A percentile compares a stretch with the other conserved stretches of the same genome.
These are phyloP conservation scores for Phymastichus coffea DNA, from an alignment of 1,140 invertebrate genomes.

Conservation along the genomic window DNA sequence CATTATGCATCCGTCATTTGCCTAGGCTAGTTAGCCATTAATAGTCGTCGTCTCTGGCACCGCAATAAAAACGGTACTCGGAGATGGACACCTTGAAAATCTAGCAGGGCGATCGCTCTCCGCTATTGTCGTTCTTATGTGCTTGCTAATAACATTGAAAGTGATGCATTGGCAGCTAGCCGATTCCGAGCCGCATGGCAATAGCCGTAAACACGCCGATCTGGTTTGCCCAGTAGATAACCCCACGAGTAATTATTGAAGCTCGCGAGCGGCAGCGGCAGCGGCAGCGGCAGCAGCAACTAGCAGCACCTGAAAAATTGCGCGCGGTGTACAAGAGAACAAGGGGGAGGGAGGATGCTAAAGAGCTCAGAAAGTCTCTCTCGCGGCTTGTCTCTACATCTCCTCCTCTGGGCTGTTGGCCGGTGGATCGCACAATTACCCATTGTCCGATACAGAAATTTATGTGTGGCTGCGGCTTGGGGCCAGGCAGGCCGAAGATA, in stretches of 20 bases:
- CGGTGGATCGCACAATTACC: slow-evolving; percentile 58
- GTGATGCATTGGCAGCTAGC: no score
- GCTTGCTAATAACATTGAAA: no score
- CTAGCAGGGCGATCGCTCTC: not conserved
- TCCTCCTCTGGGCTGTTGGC: slow-evolving; percentile 21
- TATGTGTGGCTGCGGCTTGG: slow-evolving; percentile 43
- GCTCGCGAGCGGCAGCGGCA: no score
- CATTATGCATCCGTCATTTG: no score
- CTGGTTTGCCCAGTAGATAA: not conserved
- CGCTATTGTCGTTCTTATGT: no score
- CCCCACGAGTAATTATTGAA: slow-evolving; percentile 3
- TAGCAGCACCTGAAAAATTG: not conserved
- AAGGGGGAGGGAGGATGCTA: slow-evolving; percentile 7
- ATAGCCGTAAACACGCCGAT: no score
- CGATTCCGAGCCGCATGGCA: no score
- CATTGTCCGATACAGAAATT: slow-evolving; percentile 58
- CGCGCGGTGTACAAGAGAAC: no score
- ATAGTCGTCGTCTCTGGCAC: no score
- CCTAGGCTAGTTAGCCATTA: no score
- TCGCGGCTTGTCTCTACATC: slow-evolving; percentile 29
- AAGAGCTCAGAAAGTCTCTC: slow-evolving; percentile 18
- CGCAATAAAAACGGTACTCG: no score
- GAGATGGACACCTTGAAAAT: not conserved
- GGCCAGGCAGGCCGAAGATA: slow-evolving; percentile 32
- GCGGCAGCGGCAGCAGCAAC: no score